Evolutionary conservation across 1,140 invertebrate genomes (phyloP), one percentile per base, ranked within the genome.

Genomic region (Drosophila bocqueti): DNA sequence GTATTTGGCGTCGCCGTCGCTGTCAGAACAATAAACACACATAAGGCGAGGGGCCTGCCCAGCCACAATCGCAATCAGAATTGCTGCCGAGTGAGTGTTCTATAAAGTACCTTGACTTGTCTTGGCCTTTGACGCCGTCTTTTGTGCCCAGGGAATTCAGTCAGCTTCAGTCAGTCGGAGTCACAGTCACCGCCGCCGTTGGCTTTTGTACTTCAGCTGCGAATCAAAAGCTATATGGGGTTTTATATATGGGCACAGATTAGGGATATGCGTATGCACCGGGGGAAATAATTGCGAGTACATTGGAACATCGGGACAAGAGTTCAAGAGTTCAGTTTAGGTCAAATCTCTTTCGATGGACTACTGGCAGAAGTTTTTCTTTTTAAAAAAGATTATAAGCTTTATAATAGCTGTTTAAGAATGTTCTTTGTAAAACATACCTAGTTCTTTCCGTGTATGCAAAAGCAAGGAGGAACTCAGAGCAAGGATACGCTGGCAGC

Each of bases 91-190:
- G 67, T 50, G 47, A 71, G 50, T 71, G 67, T 57, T 71, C 67
- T 55, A 71, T 68, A 71, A 38, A 67, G 42, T 61, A 54, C 76
- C 74, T 83, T 83, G 76, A 87, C 83, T 71, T 68, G 81, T 87
- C 83, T 87, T 82, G 76, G 77, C 74, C 83, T 89, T 87, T 89
- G 83, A 87, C 84, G 81, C 77, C 77, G 72, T 60, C 46, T 74
- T 65, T 85, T 86, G 79, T 85, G 42, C 76, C 60, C 40, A 68
- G 55, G 55, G 68, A 64, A 57, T 52, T 69, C 47, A 67, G 47
- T 24, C 18, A 46, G 64, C 31, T 29, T 31, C 11, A 42, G 46
- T 49, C 15, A 16, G 24, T 38, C 47, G 29, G 50, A 71, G 42
- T 29, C n/a, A 55, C 59, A 61, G 42, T 29, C 10, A 58, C 55